Conservation (phyloP, 2,888 invertebrate species). For the Tetanocera ferruginea region DNA sequence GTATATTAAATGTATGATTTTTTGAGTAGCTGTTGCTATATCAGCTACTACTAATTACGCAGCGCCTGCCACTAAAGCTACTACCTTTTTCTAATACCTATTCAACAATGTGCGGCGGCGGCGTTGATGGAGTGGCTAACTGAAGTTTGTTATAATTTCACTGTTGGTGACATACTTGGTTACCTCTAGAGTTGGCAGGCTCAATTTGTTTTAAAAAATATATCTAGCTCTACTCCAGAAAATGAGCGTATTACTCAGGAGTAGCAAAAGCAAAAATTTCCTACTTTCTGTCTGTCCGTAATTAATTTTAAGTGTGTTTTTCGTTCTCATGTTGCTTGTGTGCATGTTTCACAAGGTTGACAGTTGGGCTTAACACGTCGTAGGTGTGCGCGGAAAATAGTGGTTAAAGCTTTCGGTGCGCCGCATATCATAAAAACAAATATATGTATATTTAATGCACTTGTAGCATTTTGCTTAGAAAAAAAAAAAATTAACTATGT, state of each 20-base stretch:
- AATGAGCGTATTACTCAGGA: neutral
- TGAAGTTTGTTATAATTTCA: too few relatives aligned
- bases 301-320: constrained; percentile 31
- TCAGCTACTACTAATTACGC: neutral
- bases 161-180: neutral
- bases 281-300: constrained; percentile 4
- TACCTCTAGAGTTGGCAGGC: neutral
- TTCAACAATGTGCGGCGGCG: neutral
- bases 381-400: neutral
- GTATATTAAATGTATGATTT: neutral
- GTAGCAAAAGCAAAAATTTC: neutral
- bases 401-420: neutral
- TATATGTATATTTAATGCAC: neutral
- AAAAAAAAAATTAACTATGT: neutral
- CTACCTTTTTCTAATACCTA: neutral
- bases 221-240: neutral
- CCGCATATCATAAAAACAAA: neutral
- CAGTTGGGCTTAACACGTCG: too few relatives aligned
- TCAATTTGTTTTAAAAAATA: too few relatives aligned
- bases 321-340: neutral
- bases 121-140: too few relatives aligned
- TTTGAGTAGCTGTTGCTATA: neutral
- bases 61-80: neutral
- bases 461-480: neutral
- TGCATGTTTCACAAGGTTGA: neutral